Conservation (phyloP, 2,888 invertebrate species). For the Mylabris sibirica region DNA sequence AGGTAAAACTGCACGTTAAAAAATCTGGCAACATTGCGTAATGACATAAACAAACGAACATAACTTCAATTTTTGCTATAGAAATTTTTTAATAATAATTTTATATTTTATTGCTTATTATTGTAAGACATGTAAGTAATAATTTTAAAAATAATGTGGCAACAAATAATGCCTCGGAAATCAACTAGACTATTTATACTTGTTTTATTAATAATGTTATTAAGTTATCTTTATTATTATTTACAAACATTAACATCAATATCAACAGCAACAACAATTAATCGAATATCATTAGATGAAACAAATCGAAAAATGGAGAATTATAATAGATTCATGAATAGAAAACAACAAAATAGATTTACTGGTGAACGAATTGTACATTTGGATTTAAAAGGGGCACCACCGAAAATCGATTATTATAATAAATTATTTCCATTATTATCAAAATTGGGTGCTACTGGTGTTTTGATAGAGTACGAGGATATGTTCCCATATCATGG, state of each 20-base stretch:
- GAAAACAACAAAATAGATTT: background rate
- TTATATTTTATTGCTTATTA: too few relatives aligned
- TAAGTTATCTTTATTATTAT: background rate
- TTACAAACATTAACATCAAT: background rate
- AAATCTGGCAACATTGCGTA: too few relatives aligned
- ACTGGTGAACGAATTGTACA: conserved; percentile 68
- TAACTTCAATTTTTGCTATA: too few relatives aligned
- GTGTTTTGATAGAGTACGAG: conserved; percentile 83
- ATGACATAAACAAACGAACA: too few relatives aligned
- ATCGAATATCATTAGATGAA: background rate
- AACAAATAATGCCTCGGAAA: background rate
- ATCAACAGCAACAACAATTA: background rate
- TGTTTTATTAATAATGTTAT: background rate
- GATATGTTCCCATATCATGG: conserved; percentile 85
- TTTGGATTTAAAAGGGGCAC: conserved; percentile 67
- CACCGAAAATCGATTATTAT: conserved; percentile 73
- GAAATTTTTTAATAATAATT: too few relatives aligned
- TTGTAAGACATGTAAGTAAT: background rate
- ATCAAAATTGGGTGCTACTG: conserved; percentile 74
- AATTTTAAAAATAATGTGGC: background rate
- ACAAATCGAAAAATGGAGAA: background rate
- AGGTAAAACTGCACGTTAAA: too few relatives aligned
- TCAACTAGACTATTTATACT: background rate
- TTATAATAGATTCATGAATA: background rate
- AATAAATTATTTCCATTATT: conserved; percentile 69